phyloP scores from a whole-genome alignment of 2,797 vertebrate genomes.

The Somateria mollissima region DNA sequence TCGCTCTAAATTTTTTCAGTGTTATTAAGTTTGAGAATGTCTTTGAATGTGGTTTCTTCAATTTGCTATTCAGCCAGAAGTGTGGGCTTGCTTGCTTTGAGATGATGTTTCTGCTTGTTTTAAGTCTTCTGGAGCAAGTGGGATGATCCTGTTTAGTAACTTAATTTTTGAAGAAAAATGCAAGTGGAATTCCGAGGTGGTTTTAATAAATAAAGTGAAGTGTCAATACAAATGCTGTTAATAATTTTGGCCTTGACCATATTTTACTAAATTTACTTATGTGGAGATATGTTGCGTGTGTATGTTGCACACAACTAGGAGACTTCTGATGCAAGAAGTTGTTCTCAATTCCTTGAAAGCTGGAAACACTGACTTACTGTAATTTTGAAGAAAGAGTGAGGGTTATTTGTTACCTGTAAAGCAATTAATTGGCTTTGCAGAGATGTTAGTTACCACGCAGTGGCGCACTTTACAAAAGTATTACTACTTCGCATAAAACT shows the following conservation, averaged over 20 bases:
- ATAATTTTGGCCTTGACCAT: background rate
- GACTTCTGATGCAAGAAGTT: background rate
- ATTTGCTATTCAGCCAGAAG: background rate
- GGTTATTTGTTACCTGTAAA: background rate
- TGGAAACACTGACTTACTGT: background rate
- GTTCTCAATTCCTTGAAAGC: background rate
- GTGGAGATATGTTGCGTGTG: background rate
- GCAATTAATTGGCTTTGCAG: background rate
- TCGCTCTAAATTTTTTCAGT: background rate
- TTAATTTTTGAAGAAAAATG: background rate
- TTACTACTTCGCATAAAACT: background rate
- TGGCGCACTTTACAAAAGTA: constrained; percentile 42
- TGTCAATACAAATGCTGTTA: background rate
- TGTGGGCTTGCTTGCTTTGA: background rate
- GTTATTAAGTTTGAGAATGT: background rate
- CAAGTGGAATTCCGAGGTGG: background rate
- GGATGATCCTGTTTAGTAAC: background rate
- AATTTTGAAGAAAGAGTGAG: background rate
- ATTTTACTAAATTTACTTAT: background rate
- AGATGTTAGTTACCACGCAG: background rate
- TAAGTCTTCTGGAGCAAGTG: background rate
- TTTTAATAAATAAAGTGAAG: background rate
- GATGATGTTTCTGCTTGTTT: background rate
- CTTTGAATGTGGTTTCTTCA: background rate
- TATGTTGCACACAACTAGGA: background rate